phyloP scores from a whole-genome alignment of 2,797 vertebrate species.

The Gadopsis marmoratus region DNA sequence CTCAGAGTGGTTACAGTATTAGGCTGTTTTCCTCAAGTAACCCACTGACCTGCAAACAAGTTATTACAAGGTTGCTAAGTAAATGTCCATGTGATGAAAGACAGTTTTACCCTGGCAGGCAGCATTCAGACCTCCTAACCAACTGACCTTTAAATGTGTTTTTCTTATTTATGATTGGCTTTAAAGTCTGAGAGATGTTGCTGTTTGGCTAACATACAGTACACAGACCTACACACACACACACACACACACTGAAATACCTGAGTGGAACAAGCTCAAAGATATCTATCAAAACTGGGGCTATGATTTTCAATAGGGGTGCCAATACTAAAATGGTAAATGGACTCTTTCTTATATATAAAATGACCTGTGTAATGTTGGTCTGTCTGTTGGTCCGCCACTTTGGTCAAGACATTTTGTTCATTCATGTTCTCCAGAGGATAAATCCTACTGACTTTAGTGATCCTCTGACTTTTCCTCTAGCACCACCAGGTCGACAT shows the following conservation, averaged over 20 bases:
- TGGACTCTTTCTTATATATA: too few relatives aligned
- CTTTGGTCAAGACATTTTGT: not conserved
- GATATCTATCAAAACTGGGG: not conserved
- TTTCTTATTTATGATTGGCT: constrained; percentile 5
- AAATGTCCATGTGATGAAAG: constrained; percentile 7
- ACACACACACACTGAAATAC: not conserved
- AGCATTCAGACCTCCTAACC: constrained; percentile 12
- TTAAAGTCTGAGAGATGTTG: not conserved
- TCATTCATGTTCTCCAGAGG: not conserved
- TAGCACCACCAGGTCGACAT: not conserved
- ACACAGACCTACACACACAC: too few relatives aligned
- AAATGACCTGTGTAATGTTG: not conserved
- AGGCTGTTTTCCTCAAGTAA: constrained; percentile 40
- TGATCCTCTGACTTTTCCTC: not conserved
- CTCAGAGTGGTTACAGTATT: constrained; percentile 22
- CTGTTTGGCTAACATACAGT: too few relatives aligned
- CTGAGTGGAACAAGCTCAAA: not conserved
- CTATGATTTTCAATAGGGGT: not conserved
- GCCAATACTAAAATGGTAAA: too few relatives aligned
- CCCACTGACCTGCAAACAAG: constrained; percentile 18
- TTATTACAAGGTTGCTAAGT: constrained; percentile 18
- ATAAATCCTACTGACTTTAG: not conserved
- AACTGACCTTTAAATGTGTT: constrained; percentile 12
- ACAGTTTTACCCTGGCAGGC: constrained; percentile 22
- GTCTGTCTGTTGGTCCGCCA: too few relatives aligned